Evolutionary conservation across 2,888 invertebrate species (phyloP), one percentile per base, ranked within the genome.

Genomic region (Dasysyrphus tricinctus): DNA sequence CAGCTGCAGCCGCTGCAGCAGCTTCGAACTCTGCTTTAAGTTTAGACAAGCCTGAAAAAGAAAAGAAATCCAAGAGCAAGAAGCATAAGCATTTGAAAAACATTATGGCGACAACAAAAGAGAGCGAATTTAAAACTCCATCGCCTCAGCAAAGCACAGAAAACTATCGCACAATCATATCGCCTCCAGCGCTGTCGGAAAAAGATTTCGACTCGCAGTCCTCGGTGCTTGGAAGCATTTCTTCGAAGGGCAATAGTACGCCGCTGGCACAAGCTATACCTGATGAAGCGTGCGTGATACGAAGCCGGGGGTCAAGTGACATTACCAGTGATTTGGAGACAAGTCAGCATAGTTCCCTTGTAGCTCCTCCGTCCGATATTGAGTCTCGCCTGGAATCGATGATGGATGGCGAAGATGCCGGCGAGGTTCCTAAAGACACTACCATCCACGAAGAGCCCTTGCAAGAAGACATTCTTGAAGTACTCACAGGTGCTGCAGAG

Each of bases 111-210:
- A 82, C 82, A n/a, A 85, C 80, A 16, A 80, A 78, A 32, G 72
- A 88, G 19, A 89, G 89, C 6, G 92, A 92, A 81, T 92, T 92
- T 70, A 92, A 92, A 88, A 92, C 91, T 29, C 91, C 92, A 69
- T 94, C 95, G 19, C 95, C 95, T 51, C 90, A 93, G 70, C 93
- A 93, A 76, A 93, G 93, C 16, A 92, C 93, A 70, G 94, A 94
- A 90, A 92, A 91, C 9, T 85, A 87, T 1, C 89, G 89, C 61
- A 90, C 90, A 2, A 90, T 91, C 7, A 90, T 91, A 57, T 92
- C 92, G 47, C 92, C 92, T 0, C 93, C 94, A 63, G 94, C 94
- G 54, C 94, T 94, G 24, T 92, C 92, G 3, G 92, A 93, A 47
- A 91, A 91, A 74, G 92, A 92, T 80, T 92, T 93, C 34, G 92